Evolutionary conservation across 2,888 invertebrate genomes (phyloP), one percentile per base, ranked within the genome.

Genomic region (Drosophila macrospina): DNA sequence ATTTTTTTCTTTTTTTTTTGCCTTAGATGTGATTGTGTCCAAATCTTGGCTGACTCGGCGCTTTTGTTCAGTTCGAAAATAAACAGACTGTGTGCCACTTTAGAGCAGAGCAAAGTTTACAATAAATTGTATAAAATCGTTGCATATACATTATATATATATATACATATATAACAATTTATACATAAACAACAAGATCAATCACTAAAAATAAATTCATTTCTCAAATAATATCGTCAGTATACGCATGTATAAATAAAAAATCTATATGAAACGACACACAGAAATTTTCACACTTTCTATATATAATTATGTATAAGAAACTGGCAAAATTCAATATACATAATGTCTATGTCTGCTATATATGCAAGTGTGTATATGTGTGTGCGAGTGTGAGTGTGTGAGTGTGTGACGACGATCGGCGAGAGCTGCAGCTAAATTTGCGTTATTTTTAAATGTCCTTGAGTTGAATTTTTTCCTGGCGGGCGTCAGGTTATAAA

Each of bases 361-460:
- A 41, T 64, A 51, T 34, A 51, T 37, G 36, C 45, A 11, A 7
- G 28, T 16, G 4, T 48, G n/a, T 47, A 8, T 45, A 15, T 56
- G 36, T 47, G 36, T 47, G n/a, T 42, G 16, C 45, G 24, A 56
- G 30, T 60, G 39, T 41, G 45, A 44, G 34, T 64, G n/a, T 68
- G 42, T 62, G 41, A 65, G 24, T 64, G 55, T 78, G 66, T 69
- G 57, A 62, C 55, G 64, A 70, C 42, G 59, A 54, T 59, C 67
- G 60, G 55, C 64, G 69, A 59, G 69, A 69, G 71, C 51, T 74
- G 80, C 80, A 91, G 90, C 91, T 90, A 89, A 80, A 83, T 78
- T 88, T 84, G 75, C 55, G 79, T 80, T 90, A 90, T 90, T 90
- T 90, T 80, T 91, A 91, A 91, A 84, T 90, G 91, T 91, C 91